Evolutionary conservation across 2,113 vertebrate species (phyloP).

Genomic region (Odontesthes bonariensis): DNA sequence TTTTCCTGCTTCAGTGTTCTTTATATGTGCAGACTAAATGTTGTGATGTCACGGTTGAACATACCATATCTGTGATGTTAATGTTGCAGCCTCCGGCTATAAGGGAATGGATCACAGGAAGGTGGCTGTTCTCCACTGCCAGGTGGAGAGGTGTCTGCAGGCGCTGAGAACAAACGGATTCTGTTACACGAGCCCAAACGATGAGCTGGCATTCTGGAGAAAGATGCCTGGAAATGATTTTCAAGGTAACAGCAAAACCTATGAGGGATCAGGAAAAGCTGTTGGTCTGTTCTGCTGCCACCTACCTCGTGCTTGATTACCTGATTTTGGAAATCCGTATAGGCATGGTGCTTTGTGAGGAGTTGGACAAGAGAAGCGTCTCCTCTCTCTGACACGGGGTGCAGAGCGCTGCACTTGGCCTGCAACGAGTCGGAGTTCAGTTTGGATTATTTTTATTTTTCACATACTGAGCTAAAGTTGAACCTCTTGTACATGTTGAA

Average conservation of each 20-base stretch:
- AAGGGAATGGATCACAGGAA: constrained; percentile 83
- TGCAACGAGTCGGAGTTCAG: constrained; percentile 51
- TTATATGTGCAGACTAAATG: background rate
- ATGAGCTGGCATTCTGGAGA: too few species aligned
- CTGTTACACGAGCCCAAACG: background rate
- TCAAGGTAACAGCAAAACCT: background rate
- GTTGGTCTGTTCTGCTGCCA: constrained; percentile 18
- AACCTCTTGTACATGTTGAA: background rate
- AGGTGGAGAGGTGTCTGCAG: constrained; percentile 87
- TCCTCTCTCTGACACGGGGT: constrained; percentile 84
- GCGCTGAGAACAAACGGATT: constrained; percentile 79
- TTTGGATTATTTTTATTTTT: background rate
- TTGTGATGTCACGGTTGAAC: background rate
- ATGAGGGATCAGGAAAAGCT: background rate
- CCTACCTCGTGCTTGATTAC: constrained; percentile 73
- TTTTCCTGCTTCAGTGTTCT: background rate
- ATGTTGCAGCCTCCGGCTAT: constrained; percentile 82
- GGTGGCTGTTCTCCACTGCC: constrained; percentile 85
- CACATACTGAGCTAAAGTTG: background rate
- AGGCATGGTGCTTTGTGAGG: constrained; percentile 82
- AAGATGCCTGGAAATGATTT: too few species aligned
- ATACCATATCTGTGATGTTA: constrained; percentile 85
- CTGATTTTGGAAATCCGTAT: constrained; percentile 79
- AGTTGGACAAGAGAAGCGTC: constrained; percentile 83
- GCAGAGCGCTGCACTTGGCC: constrained; percentile 81